phyloP scores from a whole-genome alignment of 2,888 invertebrate species.

The Xanthorhoe spadicearia region DNA sequence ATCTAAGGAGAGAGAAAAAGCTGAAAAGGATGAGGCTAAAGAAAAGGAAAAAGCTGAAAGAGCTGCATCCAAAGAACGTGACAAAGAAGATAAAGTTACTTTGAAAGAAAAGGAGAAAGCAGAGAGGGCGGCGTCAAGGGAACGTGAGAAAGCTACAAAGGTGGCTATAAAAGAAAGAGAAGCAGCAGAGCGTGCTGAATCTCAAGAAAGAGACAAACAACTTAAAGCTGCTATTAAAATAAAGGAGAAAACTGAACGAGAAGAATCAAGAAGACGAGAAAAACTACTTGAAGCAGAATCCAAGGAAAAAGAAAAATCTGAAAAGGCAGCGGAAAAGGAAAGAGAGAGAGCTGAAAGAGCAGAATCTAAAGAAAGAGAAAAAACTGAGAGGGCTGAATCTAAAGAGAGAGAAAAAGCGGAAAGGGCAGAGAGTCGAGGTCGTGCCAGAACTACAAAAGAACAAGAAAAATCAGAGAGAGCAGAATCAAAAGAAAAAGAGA shows the following conservation, averaged over 20 bases:
- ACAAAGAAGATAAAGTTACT: conserved; percentile 5
- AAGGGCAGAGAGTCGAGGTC: background rate
- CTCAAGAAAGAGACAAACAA: conserved; percentile 26
- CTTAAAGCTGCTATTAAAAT: conserved; percentile 11
- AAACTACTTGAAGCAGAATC: conserved; percentile 29
- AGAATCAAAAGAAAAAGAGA: conserved; percentile 28
- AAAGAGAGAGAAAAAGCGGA: conserved; percentile 33
- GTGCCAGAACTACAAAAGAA: conserved; percentile 22
- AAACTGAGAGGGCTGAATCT: conserved; percentile 11
- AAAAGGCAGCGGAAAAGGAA: conserved; percentile 26
- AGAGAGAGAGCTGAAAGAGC: conserved; percentile 32
- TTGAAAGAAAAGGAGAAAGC: conserved; percentile 23
- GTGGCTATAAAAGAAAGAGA: background rate
- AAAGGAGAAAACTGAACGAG: conserved; percentile 23
- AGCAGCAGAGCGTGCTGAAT: conserved; percentile 6
- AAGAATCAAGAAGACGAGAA: conserved; percentile 29
- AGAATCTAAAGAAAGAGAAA: conserved; percentile 8
- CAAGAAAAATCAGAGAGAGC: conserved; percentile 24
- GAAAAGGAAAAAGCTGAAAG: conserved; percentile 33
- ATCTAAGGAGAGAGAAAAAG: conserved; percentile 19
- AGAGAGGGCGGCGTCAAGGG: conserved; percentile 16
- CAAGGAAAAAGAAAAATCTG: conserved; percentile 33
- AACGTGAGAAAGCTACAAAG: conserved; percentile 15
- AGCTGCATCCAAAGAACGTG: conserved; percentile 13
- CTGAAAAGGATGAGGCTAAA: conserved; percentile 22